Conservation (phyloP, 1,140 invertebrate species). For the Yoshiicerus persimilis region DNA sequence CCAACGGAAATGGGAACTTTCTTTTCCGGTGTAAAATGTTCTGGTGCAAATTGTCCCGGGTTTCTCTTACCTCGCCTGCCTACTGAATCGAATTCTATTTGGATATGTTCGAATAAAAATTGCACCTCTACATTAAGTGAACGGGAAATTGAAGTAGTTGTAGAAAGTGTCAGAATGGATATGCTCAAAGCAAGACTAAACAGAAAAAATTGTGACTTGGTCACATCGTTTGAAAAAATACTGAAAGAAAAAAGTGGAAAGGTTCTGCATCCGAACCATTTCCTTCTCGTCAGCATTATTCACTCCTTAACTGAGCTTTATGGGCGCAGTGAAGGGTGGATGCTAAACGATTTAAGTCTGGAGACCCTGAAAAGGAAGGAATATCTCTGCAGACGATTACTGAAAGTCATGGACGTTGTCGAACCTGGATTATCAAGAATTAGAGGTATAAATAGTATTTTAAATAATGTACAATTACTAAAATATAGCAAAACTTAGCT, state of each 20-base stretch:
- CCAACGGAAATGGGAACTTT: constrained; percentile 74
- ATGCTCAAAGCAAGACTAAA: neutral
- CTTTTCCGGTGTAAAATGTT: constrained; percentile 64
- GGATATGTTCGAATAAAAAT: constrained; percentile 66
- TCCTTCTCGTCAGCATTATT: constrained; percentile 60
- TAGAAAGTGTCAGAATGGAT: neutral
- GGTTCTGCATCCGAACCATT: constrained; percentile 71
- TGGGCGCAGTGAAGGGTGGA: constrained; percentile 69
- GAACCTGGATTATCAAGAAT: constrained; percentile 73
- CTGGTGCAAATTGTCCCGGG: constrained; percentile 56
- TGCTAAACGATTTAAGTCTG: constrained; percentile 69
- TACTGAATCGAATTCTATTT: constrained; percentile 65
- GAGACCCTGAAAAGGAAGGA: constrained; percentile 72
- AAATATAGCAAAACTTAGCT: no score
- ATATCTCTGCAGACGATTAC: constrained; percentile 67
- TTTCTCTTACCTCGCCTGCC: constrained; percentile 67
- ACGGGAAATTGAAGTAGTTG: constrained; percentile 55
- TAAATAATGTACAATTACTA: no score
- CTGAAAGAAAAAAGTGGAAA: constrained; percentile 62
- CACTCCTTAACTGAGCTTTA: constrained; percentile 72
- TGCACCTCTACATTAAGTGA: constrained; percentile 66
- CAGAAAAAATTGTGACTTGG: neutral
- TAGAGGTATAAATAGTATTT: no score
- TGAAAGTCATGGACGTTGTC: constrained; percentile 69
- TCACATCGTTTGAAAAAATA: constrained; percentile 61